phyloP scores from a whole-genome alignment of 2,113 vertebrate genomes.

The Melanerpes aurifrons region DNA sequence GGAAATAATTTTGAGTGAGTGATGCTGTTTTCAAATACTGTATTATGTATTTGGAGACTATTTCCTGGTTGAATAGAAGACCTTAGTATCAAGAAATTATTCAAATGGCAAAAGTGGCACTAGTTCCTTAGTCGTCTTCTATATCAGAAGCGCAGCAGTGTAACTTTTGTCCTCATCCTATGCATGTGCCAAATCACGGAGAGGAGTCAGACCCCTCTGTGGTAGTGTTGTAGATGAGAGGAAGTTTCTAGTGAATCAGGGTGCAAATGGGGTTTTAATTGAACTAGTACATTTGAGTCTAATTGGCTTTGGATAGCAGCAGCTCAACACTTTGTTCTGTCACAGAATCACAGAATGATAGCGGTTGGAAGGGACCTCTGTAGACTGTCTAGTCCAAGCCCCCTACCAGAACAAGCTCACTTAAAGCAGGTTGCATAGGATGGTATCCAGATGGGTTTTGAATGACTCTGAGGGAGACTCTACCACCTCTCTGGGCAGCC shows the following conservation, averaged over 20 bases:
- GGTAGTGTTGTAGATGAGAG: not conserved
- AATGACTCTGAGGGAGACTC: too few species aligned
- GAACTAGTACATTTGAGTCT: not conserved
- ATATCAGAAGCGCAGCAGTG: accelerated
- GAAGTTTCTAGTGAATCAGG: not conserved
- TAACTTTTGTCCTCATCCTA: not conserved
- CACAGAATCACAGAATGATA: too few species aligned
- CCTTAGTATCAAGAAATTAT: not conserved
- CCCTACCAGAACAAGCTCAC: too few species aligned
- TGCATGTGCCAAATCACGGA: not conserved
- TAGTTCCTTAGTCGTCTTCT: not conserved
- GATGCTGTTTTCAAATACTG: not conserved
- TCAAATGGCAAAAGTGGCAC: accelerated
- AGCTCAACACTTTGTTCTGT: not conserved
- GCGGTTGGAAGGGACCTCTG: too few species aligned
- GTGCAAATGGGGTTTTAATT: not conserved
- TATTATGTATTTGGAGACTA: not conserved
- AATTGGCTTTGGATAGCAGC: not conserved
- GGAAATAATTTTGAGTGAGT: not conserved
- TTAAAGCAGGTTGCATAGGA: too few species aligned
- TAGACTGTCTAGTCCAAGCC: too few species aligned
- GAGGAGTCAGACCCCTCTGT: not conserved
- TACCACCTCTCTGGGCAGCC: too few species aligned
- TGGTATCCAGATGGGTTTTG: too few species aligned
- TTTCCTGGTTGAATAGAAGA: not conserved